Base-by-base conservation (phyloP, 2,113 vertebrate species). In the Sorex fumeus region DNA sequence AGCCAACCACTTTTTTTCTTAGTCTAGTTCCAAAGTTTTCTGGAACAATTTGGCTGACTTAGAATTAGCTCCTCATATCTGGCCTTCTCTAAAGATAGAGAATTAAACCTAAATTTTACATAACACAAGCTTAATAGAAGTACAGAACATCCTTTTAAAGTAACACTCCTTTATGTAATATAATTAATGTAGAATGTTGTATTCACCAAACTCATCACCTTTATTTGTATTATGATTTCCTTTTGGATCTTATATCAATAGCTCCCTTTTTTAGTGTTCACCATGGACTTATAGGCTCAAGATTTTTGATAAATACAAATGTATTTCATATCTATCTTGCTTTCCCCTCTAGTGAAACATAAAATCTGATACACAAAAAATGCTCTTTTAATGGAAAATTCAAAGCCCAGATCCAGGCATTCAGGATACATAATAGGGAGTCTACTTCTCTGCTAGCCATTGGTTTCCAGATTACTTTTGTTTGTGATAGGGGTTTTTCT, bases 201-300 rank as follows among this genome's bases (percentile, higher is more conserved):
- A 89, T 67, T 91, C 93, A 60, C 60, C 50, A 70, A 76, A 69
- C 27, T 43, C 84, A 11, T 81, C 69, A 81, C 77, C 6, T 72
- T 87, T 67, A 66, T 89, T 93, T 87, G 71, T 88, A 57, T 82
- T 78, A 74, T 40, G 40, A 88, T 27, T 81, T 90, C 30, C 2
- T 79, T 84, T 91, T 45, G 2, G 7, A 71, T 25, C 66, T 53
- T 86, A 62, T 69, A 36, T 47, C 70, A 62, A 82, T 70, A 64
- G 23, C 12, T 60, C 10, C 60, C 86, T 75, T 50, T 50, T 53
- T 53, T 36, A 83, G 30, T 87, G 62, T 84, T 84, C 69, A 12
- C 60, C 67, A 77, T 30, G 36, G n/a, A 53, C 62, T 80, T 64
- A 82, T 1, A 93, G 36, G 91, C 15, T 76, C 28, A 76, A 75